These are phyloP conservation scores for Bambusicola thoracicus DNA, from an alignment of 2,113 vertebrate species.

Conservation along the genomic window DNA sequence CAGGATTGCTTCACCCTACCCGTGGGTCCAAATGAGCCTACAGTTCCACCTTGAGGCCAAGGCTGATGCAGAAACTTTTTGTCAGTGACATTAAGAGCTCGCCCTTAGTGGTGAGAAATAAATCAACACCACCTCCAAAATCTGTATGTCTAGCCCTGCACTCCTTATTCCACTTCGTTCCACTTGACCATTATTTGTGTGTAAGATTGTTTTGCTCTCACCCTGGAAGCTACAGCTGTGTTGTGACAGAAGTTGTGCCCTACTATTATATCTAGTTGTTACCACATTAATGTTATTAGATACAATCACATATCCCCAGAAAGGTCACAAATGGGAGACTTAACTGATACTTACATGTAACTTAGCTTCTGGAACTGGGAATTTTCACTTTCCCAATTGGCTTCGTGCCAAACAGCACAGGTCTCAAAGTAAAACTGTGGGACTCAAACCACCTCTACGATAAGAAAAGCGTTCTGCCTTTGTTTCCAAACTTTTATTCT, in stretches of 20 bases:
- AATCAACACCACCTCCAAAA: rapidly evolving
- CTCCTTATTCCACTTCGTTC: rapidly evolving
- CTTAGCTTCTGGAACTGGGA: background rate
- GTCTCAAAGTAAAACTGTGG: background rate
- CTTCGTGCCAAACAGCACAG: rapidly evolving
- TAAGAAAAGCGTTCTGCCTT: background rate
- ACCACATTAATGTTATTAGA: rapidly evolving
- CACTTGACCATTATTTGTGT: rapidly evolving
- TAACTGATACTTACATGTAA: background rate
- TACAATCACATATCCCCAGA: background rate
- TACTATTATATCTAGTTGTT: background rate
- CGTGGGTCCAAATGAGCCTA: background rate
- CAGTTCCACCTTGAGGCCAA: background rate
- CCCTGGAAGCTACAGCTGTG: rapidly evolving
- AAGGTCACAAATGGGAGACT: background rate
- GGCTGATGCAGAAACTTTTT: background rate
- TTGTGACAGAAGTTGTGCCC: background rate
- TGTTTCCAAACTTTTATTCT: background rate
- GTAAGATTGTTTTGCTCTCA: background rate
- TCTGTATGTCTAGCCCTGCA: rapidly evolving
- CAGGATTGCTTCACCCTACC: rapidly evolving
- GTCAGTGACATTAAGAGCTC: rapidly evolving
- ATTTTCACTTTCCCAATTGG: rapidly evolving
- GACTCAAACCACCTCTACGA: too few relatives aligned
- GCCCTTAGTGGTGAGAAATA: rapidly evolving